Conservation (phyloP, 2,888 invertebrate genomes). For the Dyspetes luteomarginatus region DNA sequence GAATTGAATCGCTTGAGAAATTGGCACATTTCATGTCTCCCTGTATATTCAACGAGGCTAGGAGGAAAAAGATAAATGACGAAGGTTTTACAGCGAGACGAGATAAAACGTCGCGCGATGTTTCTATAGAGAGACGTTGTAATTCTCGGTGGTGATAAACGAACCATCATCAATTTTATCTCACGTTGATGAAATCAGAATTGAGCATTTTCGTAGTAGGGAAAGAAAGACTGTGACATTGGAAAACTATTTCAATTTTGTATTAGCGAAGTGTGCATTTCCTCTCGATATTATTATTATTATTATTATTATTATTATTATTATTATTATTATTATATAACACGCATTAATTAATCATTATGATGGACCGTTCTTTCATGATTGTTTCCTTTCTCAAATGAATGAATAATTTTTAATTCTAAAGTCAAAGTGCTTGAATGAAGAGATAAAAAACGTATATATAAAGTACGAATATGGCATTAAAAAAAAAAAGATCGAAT, state of each 20-base stretch:
- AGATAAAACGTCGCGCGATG: conserved; percentile 22
- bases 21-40: conserved; percentile 40
- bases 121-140: conserved; percentile 37
- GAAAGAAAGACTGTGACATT: conserved; percentile 25
- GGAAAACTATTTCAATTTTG: conserved; percentile 51
- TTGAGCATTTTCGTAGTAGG: conserved; percentile 18
- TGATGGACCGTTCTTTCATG: too few relatives aligned
- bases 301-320: too few relatives aligned
- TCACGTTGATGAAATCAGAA: conserved; percentile 42
- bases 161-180: conserved; percentile 60
- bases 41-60: conserved; percentile 16
- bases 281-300: too few relatives aligned
- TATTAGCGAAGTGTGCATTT: too few relatives aligned
- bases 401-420: too few relatives aligned
- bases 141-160: conserved; percentile 52
- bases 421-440: too few relatives aligned
- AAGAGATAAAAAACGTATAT: too few relatives aligned
- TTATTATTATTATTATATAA: too few relatives aligned
- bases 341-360: too few relatives aligned
- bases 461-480: too few relatives aligned
- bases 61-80: conserved; percentile 50
- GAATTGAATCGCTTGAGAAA: conserved; percentile 48
- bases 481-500: too few relatives aligned
- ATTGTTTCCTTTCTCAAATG: too few relatives aligned
- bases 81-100: conserved; percentile 22